A percentile compares a stretch with the other conserved stretches of the same genome.
These are phyloP conservation scores for Rhinogobius similis DNA, from an alignment of 2,113 vertebrate species.

Conservation along the genomic window DNA sequence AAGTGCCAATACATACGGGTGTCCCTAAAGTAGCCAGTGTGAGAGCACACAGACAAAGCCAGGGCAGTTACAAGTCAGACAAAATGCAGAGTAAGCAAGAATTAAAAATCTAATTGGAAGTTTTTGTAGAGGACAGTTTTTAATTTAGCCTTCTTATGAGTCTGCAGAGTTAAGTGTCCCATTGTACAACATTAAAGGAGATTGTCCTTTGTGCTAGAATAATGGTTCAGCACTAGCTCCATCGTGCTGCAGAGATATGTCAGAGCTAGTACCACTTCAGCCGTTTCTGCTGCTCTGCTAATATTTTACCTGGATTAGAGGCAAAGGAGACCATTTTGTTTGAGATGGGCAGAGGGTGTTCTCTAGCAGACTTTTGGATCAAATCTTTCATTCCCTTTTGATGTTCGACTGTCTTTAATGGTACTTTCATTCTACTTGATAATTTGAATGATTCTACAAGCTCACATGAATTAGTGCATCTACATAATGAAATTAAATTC, in stretches of 20 bases:
- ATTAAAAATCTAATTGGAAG: not conserved
- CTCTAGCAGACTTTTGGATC: not conserved
- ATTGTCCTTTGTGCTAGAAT: conserved; percentile 9
- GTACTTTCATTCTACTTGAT: no score
- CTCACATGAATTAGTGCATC: no score
- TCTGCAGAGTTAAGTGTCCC: conserved; percentile 7
- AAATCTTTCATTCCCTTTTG: not conserved
- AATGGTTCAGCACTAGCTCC: conserved; percentile 9
- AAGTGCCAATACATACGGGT: not conserved
- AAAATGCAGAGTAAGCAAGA: not conserved
- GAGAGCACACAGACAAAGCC: conserved; percentile 24
- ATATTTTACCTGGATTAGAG: not conserved
- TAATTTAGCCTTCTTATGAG: not conserved
- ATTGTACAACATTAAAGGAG: conserved; percentile 15
- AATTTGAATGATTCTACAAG: not conserved
- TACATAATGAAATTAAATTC: no score
- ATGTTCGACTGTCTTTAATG: not conserved
- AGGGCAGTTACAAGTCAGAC: conserved; percentile 7
- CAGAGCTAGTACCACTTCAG: not conserved
- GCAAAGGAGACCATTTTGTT: not conserved
- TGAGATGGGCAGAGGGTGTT: not conserved
- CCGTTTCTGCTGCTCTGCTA: conserved; percentile 3
- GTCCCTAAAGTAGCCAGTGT: conserved; percentile 18
- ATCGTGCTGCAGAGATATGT: conserved; percentile 5
- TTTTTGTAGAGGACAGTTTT: conserved; percentile 11